Evolutionary conservation across 2,797 vertebrate genomes (phyloP), one percentile per base, ranked within the genome.

Genomic region (Emys orbicularis): DNA sequence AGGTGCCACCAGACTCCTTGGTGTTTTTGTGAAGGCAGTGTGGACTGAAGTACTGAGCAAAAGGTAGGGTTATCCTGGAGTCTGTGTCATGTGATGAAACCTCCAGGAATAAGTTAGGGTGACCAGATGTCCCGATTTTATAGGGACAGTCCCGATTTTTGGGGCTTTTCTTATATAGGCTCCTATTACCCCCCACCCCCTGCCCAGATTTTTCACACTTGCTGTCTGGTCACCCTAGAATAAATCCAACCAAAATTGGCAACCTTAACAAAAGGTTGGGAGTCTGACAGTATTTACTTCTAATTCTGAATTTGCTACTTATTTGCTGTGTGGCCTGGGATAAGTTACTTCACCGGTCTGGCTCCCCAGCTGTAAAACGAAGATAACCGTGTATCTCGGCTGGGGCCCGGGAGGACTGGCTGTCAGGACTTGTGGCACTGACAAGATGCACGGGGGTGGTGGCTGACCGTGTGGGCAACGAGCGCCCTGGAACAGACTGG

Each of bases 291-390:
- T 2, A 41, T 72, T 4, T 15, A 0, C 8, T 15, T n/a, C 13
- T 10, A 59, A 10, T 21, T 79, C 0, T 2, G 23, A 9, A 4
- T 9, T 52, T 8, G 76, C 56, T 23, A 8, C 0, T 0, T 11
- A 44, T 4, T 23, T 57, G 2, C 79, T 1, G 44, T 44, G 4
- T 21, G n/a, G 27, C 9, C 61, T 3, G 50, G 52, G 54, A 31
- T 6, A 2, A n/a, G 11, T 0, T 5, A 4, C n/a, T 1, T 12
- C 79, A 0, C 1, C 5, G 2, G 12, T 1, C 4, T 4, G 27
- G 6, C 54, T 10, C 29, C n/a, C 44, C 74, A 31, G 7, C 44
- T 77, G 44, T 29, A 31, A 49, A 31, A 8, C 41, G 29, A 44
- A 47, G 41, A 76, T 76, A 76, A 44, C 8, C 19, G 23, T 12